These are phyloP conservation scores for Adelosebastes latens DNA, from an alignment of 2,797 vertebrate genomes.

Conservation along the genomic window DNA sequence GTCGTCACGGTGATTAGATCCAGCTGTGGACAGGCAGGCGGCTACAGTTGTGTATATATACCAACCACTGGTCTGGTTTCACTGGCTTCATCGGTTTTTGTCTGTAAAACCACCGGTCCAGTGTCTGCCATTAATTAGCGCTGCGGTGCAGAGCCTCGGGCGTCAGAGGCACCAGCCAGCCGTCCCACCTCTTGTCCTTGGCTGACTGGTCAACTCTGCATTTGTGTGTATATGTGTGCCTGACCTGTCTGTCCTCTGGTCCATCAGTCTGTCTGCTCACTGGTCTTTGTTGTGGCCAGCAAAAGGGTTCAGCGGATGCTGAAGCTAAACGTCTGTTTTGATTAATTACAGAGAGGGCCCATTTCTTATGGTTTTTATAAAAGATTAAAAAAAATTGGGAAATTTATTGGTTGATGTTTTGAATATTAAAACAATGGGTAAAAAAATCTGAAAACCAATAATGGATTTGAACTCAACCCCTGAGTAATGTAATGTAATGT, in stretches of 20 bases:
- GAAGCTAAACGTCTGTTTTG: not conserved
- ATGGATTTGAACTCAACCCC: not conserved
- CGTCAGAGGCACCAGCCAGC: conserved; percentile 25
- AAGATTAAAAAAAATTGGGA: not conserved
- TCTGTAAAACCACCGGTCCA: conserved; percentile 24
- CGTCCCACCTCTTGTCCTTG: conserved; percentile 18
- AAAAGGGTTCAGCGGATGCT: not conserved
- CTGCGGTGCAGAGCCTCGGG: conserved; percentile 25
- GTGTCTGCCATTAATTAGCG: conserved; percentile 54
- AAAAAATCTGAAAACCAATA: not conserved
- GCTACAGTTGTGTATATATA: not conserved
- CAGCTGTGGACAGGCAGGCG: conserved; percentile 39
- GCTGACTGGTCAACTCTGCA: conserved; percentile 14
- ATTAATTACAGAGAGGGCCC: conserved; percentile 7
- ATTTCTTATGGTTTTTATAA: not conserved
- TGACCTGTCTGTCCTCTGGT: conserved; percentile 16
- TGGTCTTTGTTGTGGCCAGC: conserved; percentile 14
- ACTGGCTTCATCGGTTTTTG: conserved; percentile 12
- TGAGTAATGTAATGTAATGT: not conserved
- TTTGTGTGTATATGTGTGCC: not conserved
- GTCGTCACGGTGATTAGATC: conserved; percentile 33
- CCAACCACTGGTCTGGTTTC: conserved; percentile 36
- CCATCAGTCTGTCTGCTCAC: conserved; percentile 13
- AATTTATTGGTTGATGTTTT: not conserved
- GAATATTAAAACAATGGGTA: not conserved